phyloP scores from a whole-genome alignment of 2,113 vertebrate species.

The Bathybates hornii region DNA sequence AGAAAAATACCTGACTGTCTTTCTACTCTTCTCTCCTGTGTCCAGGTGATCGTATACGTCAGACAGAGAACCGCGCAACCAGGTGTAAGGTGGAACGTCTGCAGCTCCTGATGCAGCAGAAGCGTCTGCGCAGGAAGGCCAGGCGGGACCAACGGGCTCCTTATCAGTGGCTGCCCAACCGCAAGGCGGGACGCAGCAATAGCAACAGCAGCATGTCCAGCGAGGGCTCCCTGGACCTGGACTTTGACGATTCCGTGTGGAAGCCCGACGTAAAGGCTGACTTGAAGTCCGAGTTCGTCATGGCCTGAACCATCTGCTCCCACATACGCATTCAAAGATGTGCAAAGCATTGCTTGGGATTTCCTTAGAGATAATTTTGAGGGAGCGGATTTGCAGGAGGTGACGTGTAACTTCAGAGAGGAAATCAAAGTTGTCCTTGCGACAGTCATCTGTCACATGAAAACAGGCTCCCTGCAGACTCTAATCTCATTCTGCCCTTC shows the following conservation, averaged over 20 bases:
- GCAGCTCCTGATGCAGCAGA: constrained; percentile 95
- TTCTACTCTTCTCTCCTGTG: not conserved
- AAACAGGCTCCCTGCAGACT: constrained; percentile 35
- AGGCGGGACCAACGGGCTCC: constrained; percentile 84
- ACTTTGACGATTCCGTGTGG: constrained; percentile 97
- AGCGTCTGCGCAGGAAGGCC: constrained; percentile 90
- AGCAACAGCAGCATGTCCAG: constrained; percentile 83
- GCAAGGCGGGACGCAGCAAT: constrained; percentile 87
- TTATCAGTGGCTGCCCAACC: constrained; percentile 90
- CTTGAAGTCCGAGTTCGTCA: constrained; percentile 91
- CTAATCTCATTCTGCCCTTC: constrained; percentile 36
- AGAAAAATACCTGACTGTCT: not conserved
- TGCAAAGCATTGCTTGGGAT: constrained; percentile 14
- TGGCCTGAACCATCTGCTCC: constrained; percentile 75
- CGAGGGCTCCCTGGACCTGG: constrained; percentile 88
- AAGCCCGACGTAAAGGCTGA: constrained; percentile 96
- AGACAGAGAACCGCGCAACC: constrained; percentile 94
- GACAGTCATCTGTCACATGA: constrained; percentile 12
- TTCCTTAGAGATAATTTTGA: constrained; percentile 14
- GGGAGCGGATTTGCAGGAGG: constrained; percentile 8
- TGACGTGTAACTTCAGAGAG: not conserved
- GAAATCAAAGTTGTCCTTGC: constrained; percentile 14
- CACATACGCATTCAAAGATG: not conserved
- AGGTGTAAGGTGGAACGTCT: constrained; percentile 95
- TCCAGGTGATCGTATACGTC: constrained; percentile 87